Evolutionary conservation across 1,140 invertebrate genomes (phyloP), one percentile per base, ranked within the genome.

Genomic region (Eufriesea mexicana): DNA sequence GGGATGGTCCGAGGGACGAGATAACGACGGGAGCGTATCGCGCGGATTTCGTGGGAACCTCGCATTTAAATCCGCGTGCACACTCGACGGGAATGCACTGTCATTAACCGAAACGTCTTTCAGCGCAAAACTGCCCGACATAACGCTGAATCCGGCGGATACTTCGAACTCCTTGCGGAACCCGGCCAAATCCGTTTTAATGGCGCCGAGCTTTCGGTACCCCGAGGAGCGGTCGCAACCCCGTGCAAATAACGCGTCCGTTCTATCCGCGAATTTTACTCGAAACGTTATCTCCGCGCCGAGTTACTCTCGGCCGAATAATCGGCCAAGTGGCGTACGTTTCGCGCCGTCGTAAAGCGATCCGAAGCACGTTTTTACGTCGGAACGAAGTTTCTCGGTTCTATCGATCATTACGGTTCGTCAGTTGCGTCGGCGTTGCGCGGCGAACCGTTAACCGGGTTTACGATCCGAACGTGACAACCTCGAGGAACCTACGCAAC

Each of bases 31-130:
- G 20, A 71, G 28, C 47, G 68, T 35, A 71, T 71, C 18, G 45
- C 47, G 18, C 47, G 68, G 49, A 71, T 71, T 71, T 14, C 16
- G 4, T n/a, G 16, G 68, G 25, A 51, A 71, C 10, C 68, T 54
- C 68, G 59, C 47, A 51, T 62, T 51, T 35, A 35, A 51, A 62
- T 59, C 64, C 59, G 59, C 57, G 47, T 35, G 25, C 45, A n/a
- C 25, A 6, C 45, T 64, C 73, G n/a, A 20, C 59, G 42, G 59
- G 64, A 64, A 62, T 76, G 73, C 73, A 49, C 25, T 64, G 59
- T 62, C 73, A 76, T 76, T 76, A 76, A 76, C 59, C 16, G 73
- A 49, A 76, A 76, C 59, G 73, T 28, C 59, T 47, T 45, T 28
- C 10, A 7, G 42, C 42, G 73, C n/a, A 51, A 64, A 76, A 76